Evolutionary conservation across 2,888 invertebrate genomes (phyloP), one percentile per base, ranked within the genome.

Genomic region (Thecocarcelia acutangulata): DNA sequence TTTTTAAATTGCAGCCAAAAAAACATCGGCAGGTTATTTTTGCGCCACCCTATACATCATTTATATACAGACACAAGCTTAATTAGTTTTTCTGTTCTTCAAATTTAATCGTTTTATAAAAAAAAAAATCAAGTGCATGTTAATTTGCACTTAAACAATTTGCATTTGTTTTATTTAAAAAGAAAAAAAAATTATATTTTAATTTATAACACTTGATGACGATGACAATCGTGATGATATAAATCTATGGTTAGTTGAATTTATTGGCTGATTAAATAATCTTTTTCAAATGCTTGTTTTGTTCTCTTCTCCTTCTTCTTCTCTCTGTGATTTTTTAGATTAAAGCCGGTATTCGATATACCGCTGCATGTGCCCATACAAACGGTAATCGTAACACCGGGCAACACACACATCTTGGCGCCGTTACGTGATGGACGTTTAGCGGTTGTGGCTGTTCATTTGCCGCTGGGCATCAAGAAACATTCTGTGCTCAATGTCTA

Each of bases 331-430:
- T 85, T 88, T 85, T 88, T 33, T 86, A 92, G 92, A 66, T 86
- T 92, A 72, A 92, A 91, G 83, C 92, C 92, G 63, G 91, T 92
- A 37, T 92, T 91, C 84, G 92, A 92, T 86, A 91, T 92, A 86
- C 92, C 92, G 11, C 86, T 92, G 64, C 92, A 92, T 85, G 90
- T 92, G 84, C 92, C 92, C 73, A 91, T 92, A 72, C 92, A 92
- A 86, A 91, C 91, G 15, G 90, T 92, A 28, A 90, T 92, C 58
- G 90, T 92, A 11, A 91, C 92, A 15, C 90, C 91, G 15, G 92
- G 92, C 46, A 92, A 92, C 84, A 93, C 93, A 42, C 93, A 94
- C 85, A 90, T 93, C 66, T 87, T 94, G 80, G 93, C 92, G 0
- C 93, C 93, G 0, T 88, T 93, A 15, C 89, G 92, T 1, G 93